Evolutionary conservation across 2,888 invertebrate species (phyloP).

Genomic region (Dysmachus trigonus): DNA sequence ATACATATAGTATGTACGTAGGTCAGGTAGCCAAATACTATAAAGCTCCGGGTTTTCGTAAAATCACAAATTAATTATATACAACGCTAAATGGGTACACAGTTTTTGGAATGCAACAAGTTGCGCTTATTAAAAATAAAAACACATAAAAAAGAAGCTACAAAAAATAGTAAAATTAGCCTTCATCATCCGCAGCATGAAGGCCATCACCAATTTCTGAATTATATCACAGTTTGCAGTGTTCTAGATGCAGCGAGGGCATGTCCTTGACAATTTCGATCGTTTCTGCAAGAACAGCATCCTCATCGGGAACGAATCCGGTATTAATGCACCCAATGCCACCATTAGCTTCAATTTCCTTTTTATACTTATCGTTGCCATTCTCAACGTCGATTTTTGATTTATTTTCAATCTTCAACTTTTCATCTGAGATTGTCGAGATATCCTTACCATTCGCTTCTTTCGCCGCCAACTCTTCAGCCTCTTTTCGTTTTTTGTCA

Average conservation of each 20-base stretch:
- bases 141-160: neutral
- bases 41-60: neutral
- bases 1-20: neutral
- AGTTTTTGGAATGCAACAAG: neutral
- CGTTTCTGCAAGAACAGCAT: conserved; percentile 4
- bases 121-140: neutral
- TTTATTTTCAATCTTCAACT: conserved; percentile 3
- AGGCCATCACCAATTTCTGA: neutral
- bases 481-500: neutral
- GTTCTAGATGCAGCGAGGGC: conserved; percentile 27
- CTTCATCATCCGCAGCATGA: neutral
- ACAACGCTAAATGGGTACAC: neutral
- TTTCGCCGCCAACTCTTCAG: neutral
- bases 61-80: neutral
- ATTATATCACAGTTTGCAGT: conserved; percentile 42
- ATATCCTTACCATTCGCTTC: neutral
- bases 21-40: neutral
- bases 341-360: neutral
- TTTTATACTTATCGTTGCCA: neutral
- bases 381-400: neutral
- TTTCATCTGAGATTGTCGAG: neutral
- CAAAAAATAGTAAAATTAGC: neutral
- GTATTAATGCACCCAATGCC: conserved; percentile 3
- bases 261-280: conserved; percentile 34
- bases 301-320: neutral